Conservation (phyloP, 2,888 invertebrate species). For the Masnerella sp. region DNA sequence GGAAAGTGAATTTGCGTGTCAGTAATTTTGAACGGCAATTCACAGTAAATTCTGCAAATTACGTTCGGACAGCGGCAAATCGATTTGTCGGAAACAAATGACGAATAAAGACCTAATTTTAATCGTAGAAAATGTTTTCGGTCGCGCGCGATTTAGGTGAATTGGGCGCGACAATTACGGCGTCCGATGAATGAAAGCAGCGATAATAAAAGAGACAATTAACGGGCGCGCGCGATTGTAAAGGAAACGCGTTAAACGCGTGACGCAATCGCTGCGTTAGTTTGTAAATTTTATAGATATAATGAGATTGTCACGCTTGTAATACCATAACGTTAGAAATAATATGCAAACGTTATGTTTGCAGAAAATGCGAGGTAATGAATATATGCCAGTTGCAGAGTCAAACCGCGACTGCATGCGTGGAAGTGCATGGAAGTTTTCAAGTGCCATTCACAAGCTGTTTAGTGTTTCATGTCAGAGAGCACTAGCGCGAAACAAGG, state of each 20-base stretch:
- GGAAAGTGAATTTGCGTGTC: too few species aligned
- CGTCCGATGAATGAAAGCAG: slow-evolving; percentile 1
- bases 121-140: too few species aligned
- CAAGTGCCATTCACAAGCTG: slow-evolving; percentile 58
- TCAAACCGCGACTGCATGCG: slow-evolving; percentile 48
- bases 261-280: slow-evolving; percentile 44
- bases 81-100: too few species aligned
- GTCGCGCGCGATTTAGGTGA: too few species aligned
- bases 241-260: slow-evolving; percentile 42
- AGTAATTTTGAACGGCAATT: too few species aligned
- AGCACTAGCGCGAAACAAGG: slow-evolving; percentile 48
- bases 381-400: slow-evolving; percentile 55
- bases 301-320: slow-evolving; percentile 59
- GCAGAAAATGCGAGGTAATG: slow-evolving; percentile 55
- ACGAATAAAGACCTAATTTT: too few species aligned
- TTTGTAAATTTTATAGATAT: slow-evolving; percentile 44
- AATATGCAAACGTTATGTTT: slow-evolving; percentile 55
- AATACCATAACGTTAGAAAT: slow-evolving; percentile 55
- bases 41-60: too few species aligned
- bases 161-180: slow-evolving; percentile 23
- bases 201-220: slow-evolving; percentile 30
- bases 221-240: slow-evolving; percentile 24
- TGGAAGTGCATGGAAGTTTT: slow-evolving; percentile 51
- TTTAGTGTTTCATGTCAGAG: slow-evolving; percentile 53
- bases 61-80: too few species aligned